Conservation (phyloP, 2,797 vertebrate species). For the Enteromius unitaeniatus region DNA sequence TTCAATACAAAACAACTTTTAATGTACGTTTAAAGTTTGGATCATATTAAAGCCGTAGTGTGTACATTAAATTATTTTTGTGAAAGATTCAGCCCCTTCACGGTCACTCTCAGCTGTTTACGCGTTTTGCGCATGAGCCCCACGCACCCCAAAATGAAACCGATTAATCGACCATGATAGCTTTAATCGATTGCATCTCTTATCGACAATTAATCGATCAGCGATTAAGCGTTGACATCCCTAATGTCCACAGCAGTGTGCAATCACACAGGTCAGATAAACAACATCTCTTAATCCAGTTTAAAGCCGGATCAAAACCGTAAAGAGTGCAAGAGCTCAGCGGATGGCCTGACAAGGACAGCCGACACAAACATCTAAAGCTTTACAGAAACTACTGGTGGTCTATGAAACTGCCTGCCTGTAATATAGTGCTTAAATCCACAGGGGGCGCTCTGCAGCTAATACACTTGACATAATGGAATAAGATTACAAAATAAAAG, state of each 20-base stretch:
- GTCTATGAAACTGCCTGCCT: background rate
- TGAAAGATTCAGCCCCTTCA: too few relatives aligned
- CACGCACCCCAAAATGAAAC: too few relatives aligned
- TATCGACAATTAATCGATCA: too few relatives aligned
- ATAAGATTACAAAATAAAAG: background rate
- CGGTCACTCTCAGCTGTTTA: too few relatives aligned
- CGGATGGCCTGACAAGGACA: background rate
- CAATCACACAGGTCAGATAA: constrained; percentile 43
- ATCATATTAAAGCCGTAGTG: too few relatives aligned
- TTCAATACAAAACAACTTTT: too few relatives aligned
- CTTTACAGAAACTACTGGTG: background rate
- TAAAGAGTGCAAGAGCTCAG: constrained; percentile 18
- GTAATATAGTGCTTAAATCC: constrained; percentile 25
- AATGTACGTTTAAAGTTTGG: too few relatives aligned
- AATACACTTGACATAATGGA: constrained; percentile 33
- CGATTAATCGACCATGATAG: too few relatives aligned
- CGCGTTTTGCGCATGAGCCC: too few relatives aligned
- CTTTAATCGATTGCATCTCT: too few relatives aligned
- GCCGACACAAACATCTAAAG: constrained; percentile 15
- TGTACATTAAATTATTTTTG: too few relatives aligned
- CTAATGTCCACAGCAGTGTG: constrained; percentile 2
- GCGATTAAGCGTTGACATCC: too few relatives aligned
- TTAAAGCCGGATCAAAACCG: constrained; percentile 12
- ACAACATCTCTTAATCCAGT: constrained; percentile 53
- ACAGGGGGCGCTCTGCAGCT: constrained; percentile 70